A percentile compares a stretch with the other conserved stretches of the same genome.
Conservation (phyloP, 2,888 invertebrate genomes). For the Apomyelois bistriatella region DNA sequence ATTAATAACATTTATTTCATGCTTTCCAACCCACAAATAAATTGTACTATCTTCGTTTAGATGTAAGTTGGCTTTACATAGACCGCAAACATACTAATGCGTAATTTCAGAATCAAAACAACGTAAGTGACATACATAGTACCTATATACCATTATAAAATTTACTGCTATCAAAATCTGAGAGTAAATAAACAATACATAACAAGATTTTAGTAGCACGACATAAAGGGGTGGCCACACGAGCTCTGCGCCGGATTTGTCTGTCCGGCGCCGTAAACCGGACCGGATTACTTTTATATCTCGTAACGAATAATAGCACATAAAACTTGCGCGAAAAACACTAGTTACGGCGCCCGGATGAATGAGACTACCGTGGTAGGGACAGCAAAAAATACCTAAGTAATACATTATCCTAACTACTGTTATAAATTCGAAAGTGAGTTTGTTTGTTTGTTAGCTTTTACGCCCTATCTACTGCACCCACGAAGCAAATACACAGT, state of each 20-base stretch:
- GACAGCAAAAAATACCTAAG: conserved; percentile 30
- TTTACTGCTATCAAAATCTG: conserved; percentile 5
- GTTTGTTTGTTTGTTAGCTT: no score
- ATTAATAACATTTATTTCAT: no score
- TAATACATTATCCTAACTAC: no score
- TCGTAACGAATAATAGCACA: conserved; percentile 78
- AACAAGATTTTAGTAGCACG: conserved; percentile 65
- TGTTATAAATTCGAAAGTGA: no score
- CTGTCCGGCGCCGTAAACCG: conserved; percentile 59
- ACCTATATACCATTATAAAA: neutral
- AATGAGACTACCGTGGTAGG: conserved; percentile 36
- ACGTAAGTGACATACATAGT: neutral
- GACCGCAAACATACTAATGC: no score
- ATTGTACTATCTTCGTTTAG: no score
- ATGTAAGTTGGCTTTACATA: no score
- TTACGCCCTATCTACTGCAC: no score
- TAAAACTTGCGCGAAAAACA: conserved; percentile 79
- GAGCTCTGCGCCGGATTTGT: conserved; percentile 55
- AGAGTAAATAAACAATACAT: conserved; percentile 57
- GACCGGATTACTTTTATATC: conserved; percentile 72
- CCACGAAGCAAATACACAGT: no score
- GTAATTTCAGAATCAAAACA: no score
- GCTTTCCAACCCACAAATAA: no score
- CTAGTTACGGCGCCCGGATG: conserved; percentile 63
- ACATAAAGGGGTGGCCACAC: conserved; percentile 67